phyloP scores from a whole-genome alignment of 2,888 invertebrate genomes.

The Hypomecis punctinalis region DNA sequence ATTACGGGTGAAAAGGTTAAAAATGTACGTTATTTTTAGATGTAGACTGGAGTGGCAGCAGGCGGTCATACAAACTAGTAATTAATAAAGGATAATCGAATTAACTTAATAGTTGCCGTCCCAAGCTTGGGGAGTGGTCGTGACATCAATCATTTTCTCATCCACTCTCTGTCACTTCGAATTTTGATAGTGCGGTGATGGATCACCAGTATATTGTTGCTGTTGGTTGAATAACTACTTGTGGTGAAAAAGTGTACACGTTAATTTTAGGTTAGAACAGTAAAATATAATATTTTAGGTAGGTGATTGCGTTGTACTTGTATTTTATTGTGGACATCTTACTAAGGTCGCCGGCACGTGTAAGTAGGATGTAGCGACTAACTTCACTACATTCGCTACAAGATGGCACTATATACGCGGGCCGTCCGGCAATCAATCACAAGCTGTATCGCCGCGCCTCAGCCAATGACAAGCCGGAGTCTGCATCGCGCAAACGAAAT shows the following conservation, averaged over 20 bases:
- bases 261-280: conserved; percentile 1
- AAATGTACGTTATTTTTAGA: conserved; percentile 1
- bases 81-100: conserved; percentile 40
- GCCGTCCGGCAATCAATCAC: too few species aligned
- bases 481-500: too few species aligned
- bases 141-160: conserved; percentile 81
- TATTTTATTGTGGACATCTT: background rate
- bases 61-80: conserved; percentile 18
- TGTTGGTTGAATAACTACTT: conserved; percentile 25
- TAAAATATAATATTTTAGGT: background rate
- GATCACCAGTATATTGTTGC: conserved; percentile 62
- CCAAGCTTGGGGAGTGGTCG: conserved; percentile 63
- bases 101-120: conserved; percentile 40
- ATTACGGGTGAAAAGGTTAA: background rate
- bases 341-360: background rate
- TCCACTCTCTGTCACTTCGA: conserved; percentile 82
- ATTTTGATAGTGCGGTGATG: conserved; percentile 80
- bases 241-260: conserved; percentile 1
- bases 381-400: too few species aligned
- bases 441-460: too few species aligned
- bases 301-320: too few species aligned
- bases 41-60: background rate
- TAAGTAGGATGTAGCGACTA: too few species aligned
- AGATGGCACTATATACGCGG: too few species aligned
- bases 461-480: too few species aligned